Percentiles rank a stretch among this genome's conserved stretches.
Conservation (phyloP, 2,797 vertebrate species). For the Rhinoraja longicauda region DNA sequence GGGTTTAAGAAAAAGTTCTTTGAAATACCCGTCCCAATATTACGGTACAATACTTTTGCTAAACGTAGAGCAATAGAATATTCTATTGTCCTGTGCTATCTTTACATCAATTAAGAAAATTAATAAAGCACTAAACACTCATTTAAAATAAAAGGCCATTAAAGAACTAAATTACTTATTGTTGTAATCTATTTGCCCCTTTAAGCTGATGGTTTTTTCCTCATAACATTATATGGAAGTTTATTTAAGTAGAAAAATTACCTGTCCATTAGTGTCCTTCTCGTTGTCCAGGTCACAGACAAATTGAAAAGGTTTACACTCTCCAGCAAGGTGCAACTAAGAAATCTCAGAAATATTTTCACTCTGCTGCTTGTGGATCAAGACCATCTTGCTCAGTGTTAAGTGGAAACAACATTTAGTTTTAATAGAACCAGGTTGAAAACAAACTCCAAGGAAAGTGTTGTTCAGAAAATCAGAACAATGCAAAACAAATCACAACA, state of each 20-base stretch:
- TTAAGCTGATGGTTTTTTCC: background rate
- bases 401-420: background rate
- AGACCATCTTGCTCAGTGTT: slow-evolving; percentile 10
- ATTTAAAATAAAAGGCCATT: background rate
- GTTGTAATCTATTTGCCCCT: background rate
- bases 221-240: background rate
- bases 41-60: background rate
- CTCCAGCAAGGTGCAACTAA: slow-evolving; percentile 14
- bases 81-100: background rate
- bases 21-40: background rate
- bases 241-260: slow-evolving; percentile 4
- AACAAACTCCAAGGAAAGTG: background rate
- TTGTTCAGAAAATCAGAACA: background rate
- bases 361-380: background rate
- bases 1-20: background rate
- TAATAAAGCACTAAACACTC: background rate
- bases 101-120: background rate
- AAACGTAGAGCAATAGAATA: background rate
- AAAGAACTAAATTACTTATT: background rate
- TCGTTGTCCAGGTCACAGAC: background rate
- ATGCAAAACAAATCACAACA: background rate
- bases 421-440: background rate
- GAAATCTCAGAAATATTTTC: background rate
- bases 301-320: slow-evolving; percentile 15
- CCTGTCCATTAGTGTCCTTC: background rate